Evolutionary conservation across 2,797 vertebrate genomes (phyloP).

Genomic region (Tapera naevia): DNA sequence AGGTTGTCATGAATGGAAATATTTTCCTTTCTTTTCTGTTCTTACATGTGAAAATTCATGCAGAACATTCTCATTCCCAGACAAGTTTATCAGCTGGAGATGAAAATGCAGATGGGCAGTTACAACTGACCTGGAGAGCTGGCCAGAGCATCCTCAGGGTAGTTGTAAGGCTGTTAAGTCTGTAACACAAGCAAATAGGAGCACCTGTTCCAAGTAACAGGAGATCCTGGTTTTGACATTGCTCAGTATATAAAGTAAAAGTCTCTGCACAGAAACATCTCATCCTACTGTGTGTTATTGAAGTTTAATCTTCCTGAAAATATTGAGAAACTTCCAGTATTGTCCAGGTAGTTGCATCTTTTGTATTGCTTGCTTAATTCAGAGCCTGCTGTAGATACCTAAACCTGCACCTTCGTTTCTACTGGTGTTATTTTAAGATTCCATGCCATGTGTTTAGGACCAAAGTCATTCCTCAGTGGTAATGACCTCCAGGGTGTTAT

Average conservation of each 20-base stretch:
- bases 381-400: neutral
- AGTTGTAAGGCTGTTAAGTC: neutral
- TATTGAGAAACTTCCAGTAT: neutral
- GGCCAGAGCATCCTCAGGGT: neutral
- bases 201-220: neutral
- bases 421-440: neutral
- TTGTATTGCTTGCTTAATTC: neutral
- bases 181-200: neutral
- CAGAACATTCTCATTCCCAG: neutral
- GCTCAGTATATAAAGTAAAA: neutral
- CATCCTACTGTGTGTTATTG: neutral
- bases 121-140: neutral
- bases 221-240: neutral
- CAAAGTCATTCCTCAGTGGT: neutral
- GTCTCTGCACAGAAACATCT: neutral
- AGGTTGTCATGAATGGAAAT: neutral
- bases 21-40: neutral
- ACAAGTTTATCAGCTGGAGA: neutral
- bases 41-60: neutral
- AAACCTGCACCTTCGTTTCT: neutral
- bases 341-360: neutral
- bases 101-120: neutral
- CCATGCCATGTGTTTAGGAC: neutral
- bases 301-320: neutral
- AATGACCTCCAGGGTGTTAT: neutral